These are phyloP conservation scores for Pimephales promelas DNA, from an alignment of 2,113 vertebrate species.

Conservation along the genomic window DNA sequence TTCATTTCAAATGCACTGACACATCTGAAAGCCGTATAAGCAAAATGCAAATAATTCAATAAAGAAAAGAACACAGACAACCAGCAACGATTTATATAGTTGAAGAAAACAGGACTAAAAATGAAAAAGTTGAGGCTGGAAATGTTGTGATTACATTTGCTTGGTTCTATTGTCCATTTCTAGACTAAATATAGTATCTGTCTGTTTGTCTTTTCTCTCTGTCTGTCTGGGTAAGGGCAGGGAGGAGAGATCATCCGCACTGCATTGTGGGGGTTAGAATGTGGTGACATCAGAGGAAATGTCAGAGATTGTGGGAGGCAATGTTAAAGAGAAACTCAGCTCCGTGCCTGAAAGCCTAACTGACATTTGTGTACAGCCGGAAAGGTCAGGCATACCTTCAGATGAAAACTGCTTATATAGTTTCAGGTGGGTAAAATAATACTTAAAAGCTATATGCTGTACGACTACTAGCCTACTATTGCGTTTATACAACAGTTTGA, in stretches of 20 bases:
- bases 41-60: not conserved
- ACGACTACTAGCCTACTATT: no score
- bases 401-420: conserved; percentile 65
- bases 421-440: not conserved
- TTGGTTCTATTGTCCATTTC: conserved; percentile 2
- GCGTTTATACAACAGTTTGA: no score
- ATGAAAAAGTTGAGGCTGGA: not conserved
- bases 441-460: no score
- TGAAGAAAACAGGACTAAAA: not conserved
- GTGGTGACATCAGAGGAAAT: conserved; percentile 80
- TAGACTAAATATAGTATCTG: conserved; percentile 6
- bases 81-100: not conserved
- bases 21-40: not conserved
- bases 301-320: conserved; percentile 78
- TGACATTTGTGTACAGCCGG: conserved; percentile 76
- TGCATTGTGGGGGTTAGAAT: conserved; percentile 74
- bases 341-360: conserved; percentile 76
- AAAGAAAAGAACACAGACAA: not conserved
- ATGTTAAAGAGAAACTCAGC: conserved; percentile 77
- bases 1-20: conserved; percentile 20
- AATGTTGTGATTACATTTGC: conserved; percentile 12
- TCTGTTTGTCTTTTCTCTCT: conserved; percentile 45
- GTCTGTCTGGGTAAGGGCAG: conserved; percentile 27
- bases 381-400: conserved; percentile 74
- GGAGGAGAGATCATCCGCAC: conserved; percentile 66